These are phyloP conservation scores for Chitala chitala DNA, from an alignment of 2,113 vertebrate genomes.

Conservation along the genomic window DNA sequence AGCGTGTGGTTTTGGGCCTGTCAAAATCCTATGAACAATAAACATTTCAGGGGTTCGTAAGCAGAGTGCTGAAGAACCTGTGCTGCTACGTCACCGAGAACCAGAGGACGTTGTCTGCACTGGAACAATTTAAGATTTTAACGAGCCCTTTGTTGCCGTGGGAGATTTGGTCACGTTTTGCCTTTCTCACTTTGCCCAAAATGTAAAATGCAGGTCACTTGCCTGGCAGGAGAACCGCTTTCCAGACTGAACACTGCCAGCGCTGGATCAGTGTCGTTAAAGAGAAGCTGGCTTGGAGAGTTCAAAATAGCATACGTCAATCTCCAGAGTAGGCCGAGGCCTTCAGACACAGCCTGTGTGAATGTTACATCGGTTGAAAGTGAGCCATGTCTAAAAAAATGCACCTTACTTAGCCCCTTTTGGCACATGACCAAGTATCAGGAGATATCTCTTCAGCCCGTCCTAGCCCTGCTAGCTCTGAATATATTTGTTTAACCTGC, in stretches of 20 bases:
- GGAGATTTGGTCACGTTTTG: background rate
- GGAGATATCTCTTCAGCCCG: constrained; percentile 14
- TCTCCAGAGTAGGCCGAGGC: background rate
- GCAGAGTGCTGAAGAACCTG: background rate
- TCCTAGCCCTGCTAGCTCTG: background rate
- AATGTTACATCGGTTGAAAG: too few species aligned
- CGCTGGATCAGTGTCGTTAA: background rate
- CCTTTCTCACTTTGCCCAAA: too few species aligned
- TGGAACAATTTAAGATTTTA: background rate
- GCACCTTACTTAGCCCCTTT: background rate
- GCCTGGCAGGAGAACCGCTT: too few species aligned
- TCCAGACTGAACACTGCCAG: background rate
- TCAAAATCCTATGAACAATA: background rate
- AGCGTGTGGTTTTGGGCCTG: background rate
- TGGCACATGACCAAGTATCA: background rate
- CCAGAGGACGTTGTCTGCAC: background rate
- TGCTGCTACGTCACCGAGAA: background rate
- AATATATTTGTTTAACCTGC: constrained; percentile 26
- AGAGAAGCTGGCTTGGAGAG: background rate
- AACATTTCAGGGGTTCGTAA: background rate
- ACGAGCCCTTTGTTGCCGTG: background rate
- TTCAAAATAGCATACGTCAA: background rate
- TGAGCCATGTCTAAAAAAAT: background rate
- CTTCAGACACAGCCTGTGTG: too few species aligned
- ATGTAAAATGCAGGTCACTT: too few species aligned